Evolutionary conservation across 2,113 vertebrate genomes (phyloP), one percentile per base, ranked within the genome.

Genomic region (Caranx melampygus): DNA sequence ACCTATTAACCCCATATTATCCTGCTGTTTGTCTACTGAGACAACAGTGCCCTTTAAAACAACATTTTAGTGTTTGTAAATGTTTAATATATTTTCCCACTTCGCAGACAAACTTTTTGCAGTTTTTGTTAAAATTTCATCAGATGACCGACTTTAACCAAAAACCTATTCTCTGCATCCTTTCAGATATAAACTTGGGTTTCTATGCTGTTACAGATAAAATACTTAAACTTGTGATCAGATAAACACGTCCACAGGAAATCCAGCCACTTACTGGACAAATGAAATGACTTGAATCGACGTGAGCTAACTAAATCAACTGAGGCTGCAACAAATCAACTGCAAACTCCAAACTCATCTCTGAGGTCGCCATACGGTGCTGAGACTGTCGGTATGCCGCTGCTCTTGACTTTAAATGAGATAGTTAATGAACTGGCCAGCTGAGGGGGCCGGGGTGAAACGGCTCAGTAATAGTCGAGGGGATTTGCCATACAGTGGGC

Each of bases 331-430:
- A 72, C 44, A 62, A 79, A 67, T 59, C 68, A 7, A 63, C 13
- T 45, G 52, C 3, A 3, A 47, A 60, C 63, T 42, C 72, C 13
- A 9, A 54, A 72, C 79, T 67, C 0, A 72, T 86, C 62, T 35
- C 59, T 11, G 5, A 58, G 84, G 78, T 78, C 31, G 26, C 75
- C 86, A 82, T 80, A 83, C 65, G 88, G 82, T 2, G 75, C 78
- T 6, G 77, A 1, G 81, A 78, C 78, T 71, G 78, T 45, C 49
- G 72, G 69, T 75, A 33, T 3, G 62, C 62, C 1, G 69, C 74
- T 60, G 80, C 78, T 87, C 79, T 74, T 14, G 86, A 85, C 90
- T 91, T 85, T 72, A 83, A 89, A 91, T 87, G 86, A 90, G 87
- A 49, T 6, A 69, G 72, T 74, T 88, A 87, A 90, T 90, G 83